These are phyloP conservation scores for Haemorhous mexicanus DNA, from an alignment of 2,113 vertebrate genomes.

Conservation along the genomic window DNA sequence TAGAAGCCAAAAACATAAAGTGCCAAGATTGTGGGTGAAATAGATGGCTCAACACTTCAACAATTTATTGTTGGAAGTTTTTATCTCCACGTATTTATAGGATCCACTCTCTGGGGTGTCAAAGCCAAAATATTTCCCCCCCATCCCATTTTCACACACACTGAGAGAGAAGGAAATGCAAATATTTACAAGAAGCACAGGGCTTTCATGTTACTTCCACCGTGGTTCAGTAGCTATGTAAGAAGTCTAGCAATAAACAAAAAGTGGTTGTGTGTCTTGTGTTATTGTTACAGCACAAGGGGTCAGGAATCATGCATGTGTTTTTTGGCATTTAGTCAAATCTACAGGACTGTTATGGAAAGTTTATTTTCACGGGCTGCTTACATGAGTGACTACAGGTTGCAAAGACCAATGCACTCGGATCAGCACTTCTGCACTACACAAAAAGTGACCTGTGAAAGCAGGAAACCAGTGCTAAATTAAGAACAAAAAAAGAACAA, in stretches of 20 bases:
- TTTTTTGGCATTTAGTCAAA: constrained; percentile 46
- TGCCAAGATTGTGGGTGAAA: background rate
- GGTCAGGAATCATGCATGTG: constrained; percentile 53
- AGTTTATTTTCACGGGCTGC: constrained; percentile 68
- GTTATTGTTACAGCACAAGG: constrained; percentile 57
- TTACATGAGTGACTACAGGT: constrained; percentile 62
- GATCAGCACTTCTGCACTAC: constrained; percentile 34
- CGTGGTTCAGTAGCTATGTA: constrained; percentile 52
- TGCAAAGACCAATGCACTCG: constrained; percentile 11
- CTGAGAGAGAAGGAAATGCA: constrained; percentile 15
- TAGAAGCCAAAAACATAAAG: background rate
- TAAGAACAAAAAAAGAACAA: background rate
- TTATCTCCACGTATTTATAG: background rate
- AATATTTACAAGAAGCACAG: constrained; percentile 50
- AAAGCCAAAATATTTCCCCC: background rate
- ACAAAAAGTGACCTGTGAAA: constrained; percentile 18
- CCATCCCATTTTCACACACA: background rate
- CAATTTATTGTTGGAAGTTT: background rate
- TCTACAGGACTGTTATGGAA: constrained; percentile 33
- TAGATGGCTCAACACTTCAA: background rate
- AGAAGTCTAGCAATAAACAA: constrained; percentile 59
- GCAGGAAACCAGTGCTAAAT: background rate
- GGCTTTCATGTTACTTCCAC: constrained; percentile 54
- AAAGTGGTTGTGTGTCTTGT: constrained; percentile 27
- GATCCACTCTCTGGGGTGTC: background rate